Base-by-base conservation (phyloP, 2,113 vertebrate genomes). In the Psittacula cyanocephala region DNA sequence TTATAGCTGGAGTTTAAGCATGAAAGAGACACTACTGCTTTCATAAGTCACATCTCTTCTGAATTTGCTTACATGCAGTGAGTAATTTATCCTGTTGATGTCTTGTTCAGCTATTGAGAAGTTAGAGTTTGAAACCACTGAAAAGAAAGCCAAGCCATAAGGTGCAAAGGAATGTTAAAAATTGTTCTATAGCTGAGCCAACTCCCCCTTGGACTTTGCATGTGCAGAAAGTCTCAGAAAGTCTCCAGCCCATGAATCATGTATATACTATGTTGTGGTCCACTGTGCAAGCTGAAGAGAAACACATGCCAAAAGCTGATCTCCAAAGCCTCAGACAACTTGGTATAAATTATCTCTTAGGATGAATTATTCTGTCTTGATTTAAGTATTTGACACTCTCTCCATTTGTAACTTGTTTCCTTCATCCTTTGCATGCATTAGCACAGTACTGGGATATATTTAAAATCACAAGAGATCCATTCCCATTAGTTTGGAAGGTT, bases 331-430 rank as follows among this genome's bases (percentile, higher is more conserved):
- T 96, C 89, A 96, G 89, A 84, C 62, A 91, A 69, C 77, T 93
- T 93, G 1, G 83, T 91, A 92, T 95, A 93, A 95, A 95, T 95
- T 95, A 87, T 93, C 92, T 92, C 84, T 84, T 71, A 84, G 72
- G 74, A 92, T 95, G 84, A 92, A 96, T 95, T 96, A 92, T 90
- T 89, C 95, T 76, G 65, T 78, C 89, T 84, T 93, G 92, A 93
- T 86, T 89, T 83, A 82, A 0, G 9, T 89, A 81, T 88, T 77
- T 88, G 81, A 95, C 94, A 83, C 79, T 60, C 49, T 81, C 41
- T 39, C 69, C 65, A 84, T 88, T 95, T 91, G 55, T 86, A 93
- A 81, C 43, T 88, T 91, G 50, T 68, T 95, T 92, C 83, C 83
- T 92, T 92, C 94, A 92, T 81, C 67, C 57, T 87, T 68, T 85